Conservation (phyloP, 2,888 invertebrate genomes). For the Drosophila formosana region DNA sequence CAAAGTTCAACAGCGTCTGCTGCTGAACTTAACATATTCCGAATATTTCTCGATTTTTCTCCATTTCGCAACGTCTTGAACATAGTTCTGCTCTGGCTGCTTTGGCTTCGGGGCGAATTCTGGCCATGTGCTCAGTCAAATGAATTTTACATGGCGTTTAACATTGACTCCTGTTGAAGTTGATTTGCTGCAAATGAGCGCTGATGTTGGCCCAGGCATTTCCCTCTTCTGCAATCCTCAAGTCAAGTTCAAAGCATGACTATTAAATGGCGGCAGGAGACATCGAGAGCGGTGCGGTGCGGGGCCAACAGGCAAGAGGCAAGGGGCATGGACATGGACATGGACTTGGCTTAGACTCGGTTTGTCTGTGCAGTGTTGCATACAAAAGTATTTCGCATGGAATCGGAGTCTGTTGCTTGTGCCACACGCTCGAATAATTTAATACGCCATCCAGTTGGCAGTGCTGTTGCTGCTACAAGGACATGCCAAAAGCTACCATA, state of each 20-base stretch:
- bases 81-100: not conserved
- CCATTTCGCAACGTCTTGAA: not conserved
- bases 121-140: slow-evolving; percentile 62
- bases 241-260: slow-evolving; percentile 43
- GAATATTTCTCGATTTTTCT: slow-evolving; percentile 19
- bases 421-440: slow-evolving; percentile 80
- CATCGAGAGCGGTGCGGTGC: not conserved
- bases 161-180: slow-evolving; percentile 60
- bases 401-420: slow-evolving; percentile 54
- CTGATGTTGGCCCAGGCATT: slow-evolving; percentile 49
- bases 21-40: slow-evolving; percentile 25
- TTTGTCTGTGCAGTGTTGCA: slow-evolving; percentile 72
- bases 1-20: slow-evolving; percentile 90
- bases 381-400: slow-evolving; percentile 68
- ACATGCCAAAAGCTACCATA: slow-evolving; percentile 49
- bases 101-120: slow-evolving; percentile 11
- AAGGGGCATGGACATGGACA: not conserved
- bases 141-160: slow-evolving; percentile 73
- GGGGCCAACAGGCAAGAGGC: no score
- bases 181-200: slow-evolving; percentile 75
- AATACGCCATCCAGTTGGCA: slow-evolving; percentile 50
- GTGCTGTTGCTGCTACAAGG: slow-evolving; percentile 36
- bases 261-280: slow-evolving; percentile 28
- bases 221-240: slow-evolving; percentile 21
- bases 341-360: slow-evolving; percentile 48